phyloP scores from a whole-genome alignment of 2,797 vertebrate genomes.

The Lepus oiostolus region DNA sequence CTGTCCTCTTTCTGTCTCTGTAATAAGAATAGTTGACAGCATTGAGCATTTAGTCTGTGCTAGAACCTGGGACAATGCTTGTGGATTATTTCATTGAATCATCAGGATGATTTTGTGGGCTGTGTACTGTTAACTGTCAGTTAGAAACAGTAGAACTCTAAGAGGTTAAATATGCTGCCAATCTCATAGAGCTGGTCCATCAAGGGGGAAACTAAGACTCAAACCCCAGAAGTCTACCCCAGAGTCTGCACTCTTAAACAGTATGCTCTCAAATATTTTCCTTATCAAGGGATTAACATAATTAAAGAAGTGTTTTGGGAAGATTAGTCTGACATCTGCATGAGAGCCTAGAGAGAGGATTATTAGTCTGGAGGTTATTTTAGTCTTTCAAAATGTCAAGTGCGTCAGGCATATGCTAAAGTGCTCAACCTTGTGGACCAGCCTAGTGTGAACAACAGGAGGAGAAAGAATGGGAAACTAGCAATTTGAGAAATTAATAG shows the following conservation, averaged over 20 bases:
- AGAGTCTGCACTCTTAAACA: neutral
- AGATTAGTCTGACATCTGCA: conserved; percentile 56
- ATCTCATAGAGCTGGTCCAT: neutral
- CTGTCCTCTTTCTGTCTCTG: neutral
- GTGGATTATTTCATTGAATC: neutral
- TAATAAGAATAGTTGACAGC: neutral
- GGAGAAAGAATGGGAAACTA: neutral
- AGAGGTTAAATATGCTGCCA: neutral
- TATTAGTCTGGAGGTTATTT: conserved; percentile 62
- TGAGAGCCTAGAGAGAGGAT: conserved; percentile 35
- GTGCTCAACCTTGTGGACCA: neutral
- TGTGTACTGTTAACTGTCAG: neutral
- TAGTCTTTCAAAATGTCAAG: conserved; percentile 57
- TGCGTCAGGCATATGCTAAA: neutral
- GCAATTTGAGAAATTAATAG: neutral
- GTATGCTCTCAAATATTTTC: neutral
- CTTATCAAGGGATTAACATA: conserved; percentile 62
- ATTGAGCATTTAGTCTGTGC: neutral
- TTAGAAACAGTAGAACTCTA: neutral
- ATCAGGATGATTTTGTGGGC: neutral
- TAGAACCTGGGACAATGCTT: neutral
- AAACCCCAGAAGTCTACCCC: neutral
- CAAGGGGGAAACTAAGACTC: neutral
- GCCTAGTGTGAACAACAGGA: neutral
- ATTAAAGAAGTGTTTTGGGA: conserved; percentile 39